Base-by-base conservation (phyloP, 2,113 vertebrate genomes). In the Zosterops borbonicus region DNA sequence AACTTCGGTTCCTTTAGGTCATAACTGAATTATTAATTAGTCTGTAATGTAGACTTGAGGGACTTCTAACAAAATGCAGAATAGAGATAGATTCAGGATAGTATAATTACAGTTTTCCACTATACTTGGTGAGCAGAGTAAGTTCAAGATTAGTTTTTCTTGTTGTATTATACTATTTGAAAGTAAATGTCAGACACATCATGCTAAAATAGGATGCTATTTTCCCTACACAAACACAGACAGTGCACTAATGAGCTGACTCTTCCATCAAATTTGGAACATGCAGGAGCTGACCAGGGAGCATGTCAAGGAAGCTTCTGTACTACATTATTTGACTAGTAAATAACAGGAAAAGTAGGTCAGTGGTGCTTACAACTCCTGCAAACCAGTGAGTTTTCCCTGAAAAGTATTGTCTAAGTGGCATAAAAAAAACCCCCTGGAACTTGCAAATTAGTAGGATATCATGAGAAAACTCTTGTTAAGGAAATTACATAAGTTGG, bases 171-270 rank as follows among this genome's bases (percentile, higher is more conserved):
- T 71, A 79, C 53, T 27, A 95, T 95, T 96, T 97, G 94, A 97
- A 90, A 97, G 94, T 95, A 97, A 97, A 93, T 94, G 96, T 96
- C 97, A 98, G 73, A 62, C 73, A 78, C 63, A 95, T 91, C 94
- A 92, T 83, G 92, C 67, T 86, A 95, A 97, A 97, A 95, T n/a
- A 65, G 47, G 76, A 91, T 89, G 53, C 87, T 86, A 91, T 86
- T 91, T 87, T 97, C 94, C 91, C 94, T 95, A 95, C 91, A 92
- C 70, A 95, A 89, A 82, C 94, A 87, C 56, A 87, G 79, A 69
- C 59, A 74, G 42, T 78, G 60, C 85, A 52, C 89, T 98, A 98
- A 98, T 96, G 97, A 98, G 96, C 90, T 80, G 59, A 76, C 62
- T 94, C 68, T 95, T 88, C 95, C 91, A 92, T 96, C 96, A 96